These are phyloP conservation scores for Piaya cayana DNA, from an alignment of 2,113 vertebrate genomes.

Conservation along the genomic window DNA sequence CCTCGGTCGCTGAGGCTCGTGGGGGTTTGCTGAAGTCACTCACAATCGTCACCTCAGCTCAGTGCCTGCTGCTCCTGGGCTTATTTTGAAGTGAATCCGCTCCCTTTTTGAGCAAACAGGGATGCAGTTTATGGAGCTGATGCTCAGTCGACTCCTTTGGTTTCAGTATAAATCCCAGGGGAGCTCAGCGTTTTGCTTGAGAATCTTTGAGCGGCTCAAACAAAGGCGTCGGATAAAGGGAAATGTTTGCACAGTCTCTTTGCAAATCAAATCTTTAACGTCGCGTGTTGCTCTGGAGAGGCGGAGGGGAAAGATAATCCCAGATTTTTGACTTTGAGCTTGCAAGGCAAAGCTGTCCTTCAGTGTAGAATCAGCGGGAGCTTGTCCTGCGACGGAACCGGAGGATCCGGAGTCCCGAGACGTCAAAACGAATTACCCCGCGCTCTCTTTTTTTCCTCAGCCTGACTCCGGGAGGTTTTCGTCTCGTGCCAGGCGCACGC, in stretches of 20 bases:
- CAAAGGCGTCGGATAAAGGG: neutral
- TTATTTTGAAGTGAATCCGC: neutral
- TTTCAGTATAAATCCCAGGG: conserved; percentile 6
- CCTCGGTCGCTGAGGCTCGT: fast-evolving
- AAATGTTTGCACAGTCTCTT: conserved; percentile 54
- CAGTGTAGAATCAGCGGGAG: neutral
- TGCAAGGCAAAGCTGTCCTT: neutral
- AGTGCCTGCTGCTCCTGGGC: neutral
- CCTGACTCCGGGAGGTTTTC: neutral
- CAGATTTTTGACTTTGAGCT: conserved; percentile 14
- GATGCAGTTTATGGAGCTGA: neutral
- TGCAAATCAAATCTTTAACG: conserved; percentile 41
- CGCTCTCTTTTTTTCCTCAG: neutral
- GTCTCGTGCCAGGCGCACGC: neutral
- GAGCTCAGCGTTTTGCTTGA: neutral
- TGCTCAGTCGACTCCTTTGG: neutral
- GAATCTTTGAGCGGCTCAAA: conserved; percentile 14
- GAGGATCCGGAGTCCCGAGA: neutral
- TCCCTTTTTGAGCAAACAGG: neutral
- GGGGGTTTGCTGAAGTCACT: neutral
- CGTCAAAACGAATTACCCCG: neutral
- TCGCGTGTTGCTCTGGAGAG: neutral
- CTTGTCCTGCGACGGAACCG: neutral
- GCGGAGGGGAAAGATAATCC: neutral
- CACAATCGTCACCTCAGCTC: neutral